Base-by-base conservation (phyloP, 2,113 vertebrate species). In the Proterorhinus semilunaris region DNA sequence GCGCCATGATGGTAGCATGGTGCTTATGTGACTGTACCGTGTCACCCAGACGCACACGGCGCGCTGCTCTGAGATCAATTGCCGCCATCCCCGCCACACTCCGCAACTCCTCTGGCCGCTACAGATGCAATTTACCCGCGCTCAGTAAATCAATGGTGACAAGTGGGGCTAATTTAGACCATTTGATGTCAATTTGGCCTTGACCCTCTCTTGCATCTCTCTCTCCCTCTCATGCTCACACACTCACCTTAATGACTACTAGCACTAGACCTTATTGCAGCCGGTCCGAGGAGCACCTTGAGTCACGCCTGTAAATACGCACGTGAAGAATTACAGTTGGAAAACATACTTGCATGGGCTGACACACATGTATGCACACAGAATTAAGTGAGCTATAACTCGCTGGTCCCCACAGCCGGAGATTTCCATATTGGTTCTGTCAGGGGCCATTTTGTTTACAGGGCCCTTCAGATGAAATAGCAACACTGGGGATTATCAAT, bases 391-490 rank as follows among this genome's bases (percentile, higher is more conserved):
- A 65, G 51, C 71, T 72, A 85, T 92, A 92, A 93, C 84, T 91
- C 74, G 65, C 61, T 27, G 13, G 54, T 63, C 51, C 57, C 68
- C 71, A 69, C 69, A 59, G 65, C 54, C 62, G 73, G 47, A 79
- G 74, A 91, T 92, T 90, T 90, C 91, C 89, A 93, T 91, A 91
- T 89, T 91, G 87, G 71, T 80, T 85, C 87, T 90, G 92, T 92
- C 92, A 83, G 65, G 79, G 79, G 76, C 72, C 36, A 78, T 87
- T 89, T 88, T 90, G 90, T 92, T 92, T 92, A 93, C 91, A 86
- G 83, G 89, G 81, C 83, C 80, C 83, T 91, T 86, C 81, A 73
- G 83, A 90, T 92, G 91, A 91, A 93, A 91, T 91, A 93, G 85
- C 80, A 83, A 75, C 76, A 65, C 62, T n/a, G 50, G 66, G 73